Evolutionary conservation across 2,888 invertebrate genomes (phyloP).

Genomic region (Penaeus monodon): DNA sequence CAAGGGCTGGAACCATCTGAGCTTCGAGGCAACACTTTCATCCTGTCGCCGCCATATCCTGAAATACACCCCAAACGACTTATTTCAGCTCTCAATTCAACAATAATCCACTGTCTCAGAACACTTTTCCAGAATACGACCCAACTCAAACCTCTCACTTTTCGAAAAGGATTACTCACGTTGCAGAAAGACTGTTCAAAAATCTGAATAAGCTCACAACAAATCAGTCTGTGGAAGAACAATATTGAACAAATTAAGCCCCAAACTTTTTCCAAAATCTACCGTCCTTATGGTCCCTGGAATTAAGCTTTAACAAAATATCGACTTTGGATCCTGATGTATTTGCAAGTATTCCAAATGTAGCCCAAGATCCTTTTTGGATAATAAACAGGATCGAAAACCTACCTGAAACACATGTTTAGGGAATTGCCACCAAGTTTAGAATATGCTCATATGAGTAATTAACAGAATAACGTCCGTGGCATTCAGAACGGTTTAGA

Average conservation of each 20-base stretch:
- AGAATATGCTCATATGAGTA: not conserved
- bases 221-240: slow-evolving; percentile 24
- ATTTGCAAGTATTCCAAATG: not conserved
- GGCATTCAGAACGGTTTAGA: slow-evolving; percentile 22
- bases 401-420: not conserved
- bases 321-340: too few species aligned
- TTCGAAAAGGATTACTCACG: slow-evolving; percentile 6
- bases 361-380: not conserved
- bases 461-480: not conserved
- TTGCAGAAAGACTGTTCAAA: slow-evolving; percentile 19
- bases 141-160: slow-evolving; percentile 16
- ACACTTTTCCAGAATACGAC: slow-evolving; percentile 11
- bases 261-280: too few species aligned
- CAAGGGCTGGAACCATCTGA: too few species aligned
- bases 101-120: slow-evolving; percentile 26
- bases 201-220: slow-evolving; percentile 8
- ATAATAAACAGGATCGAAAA: not conserved
- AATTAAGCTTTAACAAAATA: too few species aligned
- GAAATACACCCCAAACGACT: slow-evolving; percentile 5
- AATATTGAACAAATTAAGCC: not conserved
- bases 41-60: slow-evolving; percentile 4
- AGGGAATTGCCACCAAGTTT: not conserved
- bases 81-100: not conserved
- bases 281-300: too few species aligned
- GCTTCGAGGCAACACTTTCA: slow-evolving; percentile 2